Evolutionary conservation across 1,140 invertebrate genomes (phyloP), one percentile per base, ranked within the genome.

Genomic region (Gonioctena quinquepunctata): DNA sequence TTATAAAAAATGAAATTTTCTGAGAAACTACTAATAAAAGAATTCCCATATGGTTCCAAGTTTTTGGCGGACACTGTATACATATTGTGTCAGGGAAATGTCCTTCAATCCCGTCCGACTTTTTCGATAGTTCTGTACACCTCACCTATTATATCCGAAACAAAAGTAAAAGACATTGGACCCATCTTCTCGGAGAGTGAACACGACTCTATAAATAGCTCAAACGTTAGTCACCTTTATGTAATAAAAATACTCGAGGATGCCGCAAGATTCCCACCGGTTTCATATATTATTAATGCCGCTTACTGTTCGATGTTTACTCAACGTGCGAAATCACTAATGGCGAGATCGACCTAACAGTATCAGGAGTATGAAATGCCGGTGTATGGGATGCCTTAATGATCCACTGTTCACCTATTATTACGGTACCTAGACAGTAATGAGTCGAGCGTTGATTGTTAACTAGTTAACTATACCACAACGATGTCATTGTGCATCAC

Each of bases 241-340:
- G 8, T 56, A 56, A 56, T 56, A 19, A 56, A 56, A 21, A 21
- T 21, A 56, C n/a, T 11, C 13, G 22, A 56, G 3, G 52, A 56
- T 56, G 21, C 52, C 52, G 52, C 52, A 56, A 56, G 52, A 56
- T 56, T 56, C 52, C 52, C 52, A 56, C 52, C 22, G 52, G 52
- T 56, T 56, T 56, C 22, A 19, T 56, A 56, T 56, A 11, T 21
- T 56, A 21, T 56, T 56, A 56, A 56, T 19, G 22, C 18, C 22
- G 13, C 52, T 56, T 23, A 56, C 8, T 23, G 52, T 56, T 56
- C 52, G 52, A 56, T 23, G 22, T 19, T 56, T 56, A 56, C 52
- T 56, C 52, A 56, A 56, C 18, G 52, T 19, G 13, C 1, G 22
- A 56, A 56, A 56, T 56, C 21, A 56, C 11, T 19, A 56, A 56